These are phyloP conservation scores for Calephelis virginiensis DNA, from an alignment of 1,140 invertebrate species.

Conservation along the genomic window DNA sequence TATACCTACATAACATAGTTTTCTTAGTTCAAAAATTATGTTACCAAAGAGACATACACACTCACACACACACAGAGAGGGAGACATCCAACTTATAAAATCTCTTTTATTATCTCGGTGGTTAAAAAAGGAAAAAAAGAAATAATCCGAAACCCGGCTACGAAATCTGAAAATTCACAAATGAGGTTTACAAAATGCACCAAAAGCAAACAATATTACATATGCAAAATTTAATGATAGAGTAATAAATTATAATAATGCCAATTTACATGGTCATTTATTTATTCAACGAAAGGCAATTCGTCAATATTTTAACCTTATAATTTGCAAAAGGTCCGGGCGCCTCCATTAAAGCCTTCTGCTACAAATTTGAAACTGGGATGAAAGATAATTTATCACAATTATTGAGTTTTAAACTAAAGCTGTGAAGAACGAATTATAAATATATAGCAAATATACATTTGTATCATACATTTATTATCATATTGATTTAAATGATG, in stretches of 20 bases:
- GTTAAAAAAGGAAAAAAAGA: no score
- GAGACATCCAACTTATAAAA: no score
- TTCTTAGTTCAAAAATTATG: no score
- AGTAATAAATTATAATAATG: conserved; percentile 9
- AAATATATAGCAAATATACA: conserved; percentile 20
- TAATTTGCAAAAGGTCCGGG: conserved; percentile 36
- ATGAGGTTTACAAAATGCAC: no score
- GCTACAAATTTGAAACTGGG: conserved; percentile 46
- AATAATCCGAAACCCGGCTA: no score
- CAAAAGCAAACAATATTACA: no score
- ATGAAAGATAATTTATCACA: conserved; percentile 63
- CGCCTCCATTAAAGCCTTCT: conserved; percentile 56
- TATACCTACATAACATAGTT: no score
- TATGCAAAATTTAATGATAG: conserved; percentile 2
- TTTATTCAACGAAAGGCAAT: conserved; percentile 23
- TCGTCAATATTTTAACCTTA: conserved; percentile 37
- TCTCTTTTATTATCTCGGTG: no score
- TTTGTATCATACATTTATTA: conserved; percentile 3
- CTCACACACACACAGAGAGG: no score
- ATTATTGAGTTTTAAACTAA: conserved; percentile 47
- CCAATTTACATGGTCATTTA: neutral
- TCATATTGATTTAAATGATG: no score
- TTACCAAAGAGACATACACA: no score
- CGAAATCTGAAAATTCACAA: no score
- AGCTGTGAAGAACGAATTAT: conserved; percentile 23